Evolutionary conservation across 2,797 vertebrate species (phyloP), one percentile per base, ranked within the genome.

Genomic region (Netta rufina): DNA sequence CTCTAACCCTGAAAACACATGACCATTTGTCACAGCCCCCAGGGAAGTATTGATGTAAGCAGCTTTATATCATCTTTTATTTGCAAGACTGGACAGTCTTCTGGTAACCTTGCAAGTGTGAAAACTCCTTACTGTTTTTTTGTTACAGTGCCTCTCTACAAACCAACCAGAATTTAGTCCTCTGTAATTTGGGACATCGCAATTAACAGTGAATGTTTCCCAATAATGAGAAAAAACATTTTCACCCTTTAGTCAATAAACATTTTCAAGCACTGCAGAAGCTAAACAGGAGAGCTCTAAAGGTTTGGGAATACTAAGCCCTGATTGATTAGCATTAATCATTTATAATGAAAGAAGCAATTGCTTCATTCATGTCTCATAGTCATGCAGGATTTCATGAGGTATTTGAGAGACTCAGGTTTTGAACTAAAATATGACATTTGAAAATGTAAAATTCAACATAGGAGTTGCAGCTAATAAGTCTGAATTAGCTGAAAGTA

Each of bases 281-380:
- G 47, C 83, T 89, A 84, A 90, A 81, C 15, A 79, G 78, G 82
- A 81, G 13, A 60, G 13, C 15, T 92, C 22, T 66, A 69, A 80
- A 77, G 27, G 39, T 70, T 89, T 94, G 69, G 56, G 65, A 90
- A 77, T 69, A 79, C 32, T 82, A 84, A 73, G 32, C 30, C 39
- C 43, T 69, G 80, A 80, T 30, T 84, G 64, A 89, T 82, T 76
- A 93, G 56, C 82, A 80, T 91, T 91, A 94, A 94, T 87, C 25
- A 72, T 62, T 70, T 67, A 18, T 86, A 85, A 90, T 57, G 62
- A 87, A 85, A 54, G 60, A 93, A 81, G 69, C 16, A 32, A 62
- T 92, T 93, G 60, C 32, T 86, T 95, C 39, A 71, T 65, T 92
- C 33, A 80, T 22, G 22, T 70, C 47, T 94, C 45, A 61, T 56